Base-by-base conservation (phyloP, 1,140 invertebrate species). In the Sitophilus oryzae region DNA sequence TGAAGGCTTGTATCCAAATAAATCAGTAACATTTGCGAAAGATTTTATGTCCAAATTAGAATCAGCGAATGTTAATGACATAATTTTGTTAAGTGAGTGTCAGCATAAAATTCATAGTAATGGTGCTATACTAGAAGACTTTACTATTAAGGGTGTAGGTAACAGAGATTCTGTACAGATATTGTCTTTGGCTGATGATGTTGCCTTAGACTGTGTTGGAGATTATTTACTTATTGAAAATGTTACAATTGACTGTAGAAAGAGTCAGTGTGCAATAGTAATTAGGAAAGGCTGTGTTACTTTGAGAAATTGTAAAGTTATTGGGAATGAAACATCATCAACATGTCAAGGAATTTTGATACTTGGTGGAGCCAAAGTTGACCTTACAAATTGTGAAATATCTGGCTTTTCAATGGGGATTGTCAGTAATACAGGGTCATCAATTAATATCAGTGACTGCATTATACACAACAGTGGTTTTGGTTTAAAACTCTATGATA, bases 61-160 rank as follows among this genome's bases (percentile, higher is more conserved):
- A 50, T 64, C 59, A 40, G 72, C 73, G 9, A 71, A 71, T 16
- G 23, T 62, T 10, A 66, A 66, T 46, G 76, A 79, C 60, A 71
- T 68, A 37, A 59, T 78, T 55, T 35, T 77, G 49, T 43, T 79
- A 42, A 73, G 72, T 46, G 66, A 76, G 46, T 71, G 70, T n/a
- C 66, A 59, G 6, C 70, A 79, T 66, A 54, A 56, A 16, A 71
- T 79, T 35, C 64, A 64, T 52, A 60, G 66, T 46, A 66, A 70
- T 9, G 71, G 71, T 23, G 73, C 68, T n/a, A 63, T 79, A 36
- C 71, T 77, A 63, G 70, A 74, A 57, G 76, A 75, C n/a, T 75
- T 75, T 11, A 65, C 51, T 18, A 66, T 79, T 16, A 75, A 61
- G 62, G 75, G 77, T 19, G 66, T 77, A 18, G 63, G 51, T 20